These are phyloP conservation scores for Fopius arisanus DNA, from an alignment of 1,140 invertebrate genomes.

Conservation along the genomic window DNA sequence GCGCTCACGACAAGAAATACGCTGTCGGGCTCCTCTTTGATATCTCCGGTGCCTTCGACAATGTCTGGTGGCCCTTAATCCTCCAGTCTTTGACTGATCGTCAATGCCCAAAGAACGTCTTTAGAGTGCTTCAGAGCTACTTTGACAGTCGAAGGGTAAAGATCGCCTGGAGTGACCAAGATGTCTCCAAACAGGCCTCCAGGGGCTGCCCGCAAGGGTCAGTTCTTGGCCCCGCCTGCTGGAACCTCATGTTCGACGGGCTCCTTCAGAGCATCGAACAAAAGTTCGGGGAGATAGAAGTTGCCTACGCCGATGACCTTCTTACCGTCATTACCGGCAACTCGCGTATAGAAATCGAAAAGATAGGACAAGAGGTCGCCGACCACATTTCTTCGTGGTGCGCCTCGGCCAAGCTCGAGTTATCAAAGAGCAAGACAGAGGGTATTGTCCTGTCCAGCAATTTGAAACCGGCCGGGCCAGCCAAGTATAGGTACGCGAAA, in stretches of 20 bases:
- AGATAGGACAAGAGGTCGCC: neutral
- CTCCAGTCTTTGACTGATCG: constrained; percentile 37
- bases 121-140: constrained; percentile 47
- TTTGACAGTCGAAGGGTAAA: constrained; percentile 42
- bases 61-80: constrained; percentile 54
- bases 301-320: neutral
- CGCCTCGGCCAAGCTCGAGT: neutral
- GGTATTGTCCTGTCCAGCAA: neutral
- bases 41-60: constrained; percentile 61
- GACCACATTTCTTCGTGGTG: neutral
- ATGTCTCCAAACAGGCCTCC: neutral
- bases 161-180: constrained; percentile 31
- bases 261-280: neutral
- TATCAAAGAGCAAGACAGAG: neutral
- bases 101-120: constrained; percentile 38
- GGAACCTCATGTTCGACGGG: neutral
- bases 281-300: neutral
- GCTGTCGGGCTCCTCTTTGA: constrained; percentile 53
- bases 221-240: neutral
- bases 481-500: too few species aligned
- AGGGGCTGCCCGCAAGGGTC: neutral
- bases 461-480: too few species aligned
- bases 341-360: constrained; percentile 39
- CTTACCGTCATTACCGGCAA: constrained; percentile 36
- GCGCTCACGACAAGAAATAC: constrained; percentile 36